A percentile compares a stretch with the other conserved stretches of the same genome.
These are phyloP conservation scores for Hypolimnas misippus DNA, from an alignment of 2,888 invertebrate species.

Conservation along the genomic window DNA sequence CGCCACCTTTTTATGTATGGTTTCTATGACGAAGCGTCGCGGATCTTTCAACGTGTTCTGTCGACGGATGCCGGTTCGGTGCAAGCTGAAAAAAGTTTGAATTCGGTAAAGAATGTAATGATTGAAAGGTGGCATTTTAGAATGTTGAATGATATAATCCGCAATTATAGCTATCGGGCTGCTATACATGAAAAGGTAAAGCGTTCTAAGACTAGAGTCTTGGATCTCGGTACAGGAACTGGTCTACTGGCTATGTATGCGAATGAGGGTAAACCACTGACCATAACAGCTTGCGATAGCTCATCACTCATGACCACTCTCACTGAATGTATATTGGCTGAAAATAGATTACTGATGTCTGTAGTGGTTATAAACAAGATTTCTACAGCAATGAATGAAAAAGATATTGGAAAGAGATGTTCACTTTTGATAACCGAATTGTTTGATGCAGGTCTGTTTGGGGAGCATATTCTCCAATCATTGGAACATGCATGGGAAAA, in stretches of 20 bases:
- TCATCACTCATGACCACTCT: conserved; percentile 86
- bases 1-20: conserved; percentile 79
- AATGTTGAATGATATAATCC: conserved; percentile 90
- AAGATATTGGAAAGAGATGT: conserved; percentile 82
- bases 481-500: conserved; percentile 88
- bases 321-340: conserved; percentile 71
- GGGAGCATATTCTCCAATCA: conserved; percentile 88
- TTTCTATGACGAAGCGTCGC: conserved; percentile 81
- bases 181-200: conserved; percentile 85
- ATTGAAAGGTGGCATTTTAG: conserved; percentile 92
- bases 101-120: conserved; percentile 87
- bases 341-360: conserved; percentile 61
- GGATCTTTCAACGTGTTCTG: conserved; percentile 83
- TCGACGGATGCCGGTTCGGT: conserved; percentile 77
- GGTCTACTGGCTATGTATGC: conserved; percentile 90
- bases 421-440: conserved; percentile 89
- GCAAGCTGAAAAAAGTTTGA: conserved; percentile 86
- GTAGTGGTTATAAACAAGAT: conserved; percentile 80
- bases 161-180: conserved; percentile 86
- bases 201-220: conserved; percentile 74
- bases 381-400: conserved; percentile 82
- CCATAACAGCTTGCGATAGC: conserved; percentile 87
- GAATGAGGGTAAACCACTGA: conserved; percentile 76
- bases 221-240: conserved; percentile 92
- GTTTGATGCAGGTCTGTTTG: conserved; percentile 91